Evolutionary conservation across 2,797 vertebrate species (phyloP), one percentile per base, ranked within the genome.

Genomic region (Crax fasciolata): DNA sequence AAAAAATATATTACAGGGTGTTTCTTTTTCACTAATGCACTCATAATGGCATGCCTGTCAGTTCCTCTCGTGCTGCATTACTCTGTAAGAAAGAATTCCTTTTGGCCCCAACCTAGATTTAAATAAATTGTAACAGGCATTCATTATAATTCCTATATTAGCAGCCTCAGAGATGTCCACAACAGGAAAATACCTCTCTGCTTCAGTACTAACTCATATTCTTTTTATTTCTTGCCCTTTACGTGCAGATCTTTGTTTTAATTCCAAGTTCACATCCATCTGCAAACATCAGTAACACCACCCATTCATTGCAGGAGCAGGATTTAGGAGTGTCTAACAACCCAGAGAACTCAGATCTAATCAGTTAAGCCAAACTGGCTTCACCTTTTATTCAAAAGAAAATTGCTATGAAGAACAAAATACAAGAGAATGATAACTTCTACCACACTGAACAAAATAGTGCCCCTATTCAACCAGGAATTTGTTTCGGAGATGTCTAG

Each of bases 221-320:
- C 7, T 24, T 9, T 73, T 27, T 3, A 68, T 70, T 51, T 73
- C 19, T 38, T 35, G 51, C 14, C 25, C 28, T 62, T 72, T 35
- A 67, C 8, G 46, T n/a, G 13, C 12, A 72, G 38, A 28, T 51
- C 7, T 85, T 62, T 51, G 17, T 41, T 86, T 73, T 93, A 51
- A 10, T 86, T 77, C 54, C 68, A 38, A 73, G 54, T 25, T 82
- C 72, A 38, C 15, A 57, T 67, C 6, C 44, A 18, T 38, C 72
- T 52, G 12, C 28, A 58, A 30, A 59, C 27, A 44, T n/a, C 46
- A 51, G 46, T 44, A 66, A 59, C 35, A 65, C 5, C 41, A 49
- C 9, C 6, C 0, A 0, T 39, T 78, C 57, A 30, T 74, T 5
- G 1, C 1, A 3, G 66, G 4, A 59, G 30, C 17, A 75, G 58